A percentile compares a stretch with the other conserved stretches of the same genome.
Conservation (phyloP, 2,113 vertebrate genomes). For the Craseonycteris thonglongyai region DNA sequence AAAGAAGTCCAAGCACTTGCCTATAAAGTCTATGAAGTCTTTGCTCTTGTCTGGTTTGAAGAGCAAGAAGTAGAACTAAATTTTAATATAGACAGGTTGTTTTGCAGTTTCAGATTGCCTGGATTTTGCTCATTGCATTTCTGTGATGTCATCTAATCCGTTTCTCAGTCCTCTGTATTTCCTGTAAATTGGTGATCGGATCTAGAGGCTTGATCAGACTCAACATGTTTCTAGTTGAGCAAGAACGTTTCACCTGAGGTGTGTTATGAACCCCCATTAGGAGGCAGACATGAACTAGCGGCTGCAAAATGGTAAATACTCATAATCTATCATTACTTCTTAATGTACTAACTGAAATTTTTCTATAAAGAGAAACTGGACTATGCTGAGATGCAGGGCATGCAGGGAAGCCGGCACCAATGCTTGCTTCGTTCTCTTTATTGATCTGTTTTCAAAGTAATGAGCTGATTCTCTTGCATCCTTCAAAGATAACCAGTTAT, state of each 20-base stretch:
- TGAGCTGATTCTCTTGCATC: not conserved
- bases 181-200: conserved; percentile 12
- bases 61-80: not conserved
- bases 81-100: not conserved
- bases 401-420: not conserved
- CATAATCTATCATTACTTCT: not conserved
- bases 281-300: not conserved
- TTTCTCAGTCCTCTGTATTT: not conserved
- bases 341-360: not conserved
- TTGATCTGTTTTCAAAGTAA: conserved; percentile 16
- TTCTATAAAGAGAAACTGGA: conserved; percentile 1
- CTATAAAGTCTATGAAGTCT: not conserved
- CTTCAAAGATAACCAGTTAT: not conserved
- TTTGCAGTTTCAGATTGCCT: not conserved
- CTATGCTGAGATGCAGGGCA: not conserved
- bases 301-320: not conserved
- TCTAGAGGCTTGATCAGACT: not conserved
- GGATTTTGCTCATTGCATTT: not conserved
- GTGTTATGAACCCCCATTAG: not conserved
- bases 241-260: not conserved
- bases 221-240: not conserved
- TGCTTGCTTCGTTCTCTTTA: not conserved
- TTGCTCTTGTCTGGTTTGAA: conserved; percentile 10
- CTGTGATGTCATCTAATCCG: not conserved
- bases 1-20: not conserved